These are phyloP conservation scores for Portunus trituberculatus DNA, from an alignment of 1,140 invertebrate species.

Conservation along the genomic window DNA sequence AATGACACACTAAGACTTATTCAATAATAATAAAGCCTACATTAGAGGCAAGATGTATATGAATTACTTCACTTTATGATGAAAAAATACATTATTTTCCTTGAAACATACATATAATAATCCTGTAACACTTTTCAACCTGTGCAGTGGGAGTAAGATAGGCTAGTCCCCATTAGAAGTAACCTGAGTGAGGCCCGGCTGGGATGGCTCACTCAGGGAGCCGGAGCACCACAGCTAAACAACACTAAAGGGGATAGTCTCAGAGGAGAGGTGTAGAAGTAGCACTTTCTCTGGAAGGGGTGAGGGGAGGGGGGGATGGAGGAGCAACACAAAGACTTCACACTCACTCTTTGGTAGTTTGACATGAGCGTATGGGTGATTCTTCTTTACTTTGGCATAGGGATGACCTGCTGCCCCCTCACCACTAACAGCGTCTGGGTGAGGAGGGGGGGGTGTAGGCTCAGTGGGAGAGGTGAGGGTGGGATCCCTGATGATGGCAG, in stretches of 20 bases:
- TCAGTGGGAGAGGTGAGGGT: constrained; percentile 51
- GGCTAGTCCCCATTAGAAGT: not conserved
- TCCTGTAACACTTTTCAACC: not conserved
- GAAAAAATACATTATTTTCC: no score
- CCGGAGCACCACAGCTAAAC: not conserved
- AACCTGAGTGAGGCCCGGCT: not conserved
- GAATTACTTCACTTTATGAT: no score
- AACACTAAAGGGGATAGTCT: constrained; percentile 25
- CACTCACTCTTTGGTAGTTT: constrained; percentile 74
- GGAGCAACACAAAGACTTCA: not conserved
- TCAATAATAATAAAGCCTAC: no score
- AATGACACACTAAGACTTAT: no score
- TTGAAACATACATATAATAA: not conserved
- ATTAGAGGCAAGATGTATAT: no score
- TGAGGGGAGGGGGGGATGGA: not conserved
- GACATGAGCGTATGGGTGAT: constrained; percentile 77
- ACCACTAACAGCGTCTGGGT: constrained; percentile 72
- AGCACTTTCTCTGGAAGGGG: not conserved
- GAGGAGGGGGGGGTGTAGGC: constrained; percentile 39
- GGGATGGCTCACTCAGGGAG: not conserved
- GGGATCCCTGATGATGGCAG: constrained; percentile 68
- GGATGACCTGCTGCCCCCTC: constrained; percentile 80
- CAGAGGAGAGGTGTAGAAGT: constrained; percentile 25
- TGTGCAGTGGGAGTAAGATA: not conserved
- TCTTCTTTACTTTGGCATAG: constrained; percentile 82